A percentile compares a stretch with the other conserved stretches of the same genome.
phyloP scores from a whole-genome alignment of 2,113 vertebrate species.

The Ornithorhynchus anatinus region DNA sequence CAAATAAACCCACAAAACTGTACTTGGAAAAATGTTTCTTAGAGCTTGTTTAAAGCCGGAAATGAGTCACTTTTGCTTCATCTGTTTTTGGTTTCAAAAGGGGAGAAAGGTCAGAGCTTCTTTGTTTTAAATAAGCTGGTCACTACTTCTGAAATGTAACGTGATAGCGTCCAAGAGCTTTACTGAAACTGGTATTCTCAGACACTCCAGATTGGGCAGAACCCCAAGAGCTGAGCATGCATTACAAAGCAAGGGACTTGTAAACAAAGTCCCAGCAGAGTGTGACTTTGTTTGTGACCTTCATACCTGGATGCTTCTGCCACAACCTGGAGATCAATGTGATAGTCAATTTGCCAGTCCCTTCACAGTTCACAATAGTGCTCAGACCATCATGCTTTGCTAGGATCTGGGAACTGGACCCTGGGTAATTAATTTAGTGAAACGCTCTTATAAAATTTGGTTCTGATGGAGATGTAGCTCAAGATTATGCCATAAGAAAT shows the following conservation, averaged over 20 bases:
- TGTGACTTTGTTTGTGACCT: conserved; percentile 70
- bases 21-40: conserved; percentile 65
- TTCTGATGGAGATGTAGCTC: conserved; percentile 5
- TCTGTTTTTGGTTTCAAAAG: conserved; percentile 85
- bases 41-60: conserved; percentile 83
- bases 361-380: neutral
- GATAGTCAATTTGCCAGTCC: conserved; percentile 49
- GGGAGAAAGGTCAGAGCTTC: conserved; percentile 83
- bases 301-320: conserved; percentile 61
- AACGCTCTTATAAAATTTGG: conserved; percentile 1
- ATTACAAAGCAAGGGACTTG: conserved; percentile 55
- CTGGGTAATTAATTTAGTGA: neutral
- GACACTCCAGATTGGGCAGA: conserved; percentile 52
- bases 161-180: conserved; percentile 73
- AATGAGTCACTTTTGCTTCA: conserved; percentile 88
- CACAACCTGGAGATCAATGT: conserved; percentile 42
- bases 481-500: neutral
- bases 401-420: neutral
- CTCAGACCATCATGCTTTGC: neutral
- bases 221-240: conserved; percentile 27
- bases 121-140: conserved; percentile 82
- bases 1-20: conserved; percentile 46
- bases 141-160: conserved; percentile 79
- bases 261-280: conserved; percentile 56
- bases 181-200: conserved; percentile 70